Evolutionary conservation across 2,888 invertebrate genomes (phyloP).

Genomic region (Watsonalla binaria): DNA sequence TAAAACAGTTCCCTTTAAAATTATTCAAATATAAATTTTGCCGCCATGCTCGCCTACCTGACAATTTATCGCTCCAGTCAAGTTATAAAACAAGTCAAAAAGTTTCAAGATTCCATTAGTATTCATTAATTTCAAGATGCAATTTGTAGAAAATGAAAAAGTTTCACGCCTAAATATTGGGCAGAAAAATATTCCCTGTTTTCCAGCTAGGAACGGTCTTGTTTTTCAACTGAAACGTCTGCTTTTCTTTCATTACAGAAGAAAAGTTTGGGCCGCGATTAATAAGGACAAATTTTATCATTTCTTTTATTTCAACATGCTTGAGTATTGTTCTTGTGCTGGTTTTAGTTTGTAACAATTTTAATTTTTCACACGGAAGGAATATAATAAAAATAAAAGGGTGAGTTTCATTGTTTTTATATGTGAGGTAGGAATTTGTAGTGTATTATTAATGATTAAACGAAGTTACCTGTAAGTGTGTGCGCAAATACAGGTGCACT

Average conservation of each 20-base stretch:
- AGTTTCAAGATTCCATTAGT: conserved; percentile 15
- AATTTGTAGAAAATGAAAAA: conserved; percentile 10
- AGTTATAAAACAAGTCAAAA: conserved; percentile 10
- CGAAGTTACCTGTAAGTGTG: too few relatives aligned
- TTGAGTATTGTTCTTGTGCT: not conserved
- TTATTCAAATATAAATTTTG: conserved; percentile 12
- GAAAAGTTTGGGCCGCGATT: not conserved
- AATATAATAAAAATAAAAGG: too few relatives aligned
- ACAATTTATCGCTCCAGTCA: not conserved
- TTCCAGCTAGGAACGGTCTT: not conserved
- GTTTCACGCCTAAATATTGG: conserved; percentile 16
- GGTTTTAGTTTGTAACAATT: not conserved
- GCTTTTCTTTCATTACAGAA: not conserved
- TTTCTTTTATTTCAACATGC: not conserved
- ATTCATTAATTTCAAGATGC: conserved; percentile 18
- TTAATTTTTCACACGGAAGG: too few relatives aligned
- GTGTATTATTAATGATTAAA: too few relatives aligned
- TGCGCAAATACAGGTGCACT: too few relatives aligned
- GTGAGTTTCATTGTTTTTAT: too few relatives aligned
- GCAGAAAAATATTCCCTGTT: conserved; percentile 2
- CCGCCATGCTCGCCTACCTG: conserved; percentile 9
- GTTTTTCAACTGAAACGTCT: not conserved
- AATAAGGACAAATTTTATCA: not conserved
- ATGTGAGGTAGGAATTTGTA: too few relatives aligned
- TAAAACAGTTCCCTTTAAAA: conserved; percentile 1